A percentile compares a stretch with the other conserved stretches of the same genome.
These are phyloP conservation scores for Pteruthius melanotis DNA, from an alignment of 2,113 vertebrate genomes.

Conservation along the genomic window DNA sequence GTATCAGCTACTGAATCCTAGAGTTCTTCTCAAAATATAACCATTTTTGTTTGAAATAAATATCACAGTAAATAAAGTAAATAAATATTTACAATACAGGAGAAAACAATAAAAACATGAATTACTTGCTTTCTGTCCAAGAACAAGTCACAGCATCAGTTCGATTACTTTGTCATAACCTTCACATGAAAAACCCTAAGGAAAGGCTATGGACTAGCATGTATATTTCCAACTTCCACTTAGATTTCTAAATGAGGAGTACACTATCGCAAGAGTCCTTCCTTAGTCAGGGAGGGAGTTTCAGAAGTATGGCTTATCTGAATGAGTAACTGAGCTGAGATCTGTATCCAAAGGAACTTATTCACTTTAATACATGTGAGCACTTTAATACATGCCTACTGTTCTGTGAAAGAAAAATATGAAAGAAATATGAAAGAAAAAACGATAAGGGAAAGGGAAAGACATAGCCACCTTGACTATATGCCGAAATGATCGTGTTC, in stretches of 20 bases:
- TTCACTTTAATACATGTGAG: not conserved
- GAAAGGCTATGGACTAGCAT: not conserved
- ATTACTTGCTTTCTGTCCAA: not conserved
- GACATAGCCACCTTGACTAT: too few relatives aligned
- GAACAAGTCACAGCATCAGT: not conserved
- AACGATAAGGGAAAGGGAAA: not conserved
- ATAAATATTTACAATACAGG: not conserved
- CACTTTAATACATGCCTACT: not conserved
- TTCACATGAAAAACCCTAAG: not conserved
- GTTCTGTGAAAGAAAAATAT: too few relatives aligned
- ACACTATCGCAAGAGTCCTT: not conserved
- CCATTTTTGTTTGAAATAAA: not conserved
- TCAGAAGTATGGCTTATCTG: not conserved
- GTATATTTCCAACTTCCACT: not conserved
- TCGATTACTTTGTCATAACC: not conserved
- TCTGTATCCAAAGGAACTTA: not conserved
- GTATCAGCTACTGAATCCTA: not conserved
- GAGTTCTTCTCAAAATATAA: not conserved
- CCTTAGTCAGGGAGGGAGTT: not conserved
- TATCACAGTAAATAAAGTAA: not conserved
- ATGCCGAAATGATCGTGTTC: not conserved
- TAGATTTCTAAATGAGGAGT: not conserved
- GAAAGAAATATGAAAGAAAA: not conserved
- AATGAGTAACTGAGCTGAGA: not conserved
- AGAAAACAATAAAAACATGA: not conserved